Percentiles rank a stretch among this genome's conserved stretches.
phyloP scores from a whole-genome alignment of 2,113 vertebrate genomes.

The Engystomops pustulosus region DNA sequence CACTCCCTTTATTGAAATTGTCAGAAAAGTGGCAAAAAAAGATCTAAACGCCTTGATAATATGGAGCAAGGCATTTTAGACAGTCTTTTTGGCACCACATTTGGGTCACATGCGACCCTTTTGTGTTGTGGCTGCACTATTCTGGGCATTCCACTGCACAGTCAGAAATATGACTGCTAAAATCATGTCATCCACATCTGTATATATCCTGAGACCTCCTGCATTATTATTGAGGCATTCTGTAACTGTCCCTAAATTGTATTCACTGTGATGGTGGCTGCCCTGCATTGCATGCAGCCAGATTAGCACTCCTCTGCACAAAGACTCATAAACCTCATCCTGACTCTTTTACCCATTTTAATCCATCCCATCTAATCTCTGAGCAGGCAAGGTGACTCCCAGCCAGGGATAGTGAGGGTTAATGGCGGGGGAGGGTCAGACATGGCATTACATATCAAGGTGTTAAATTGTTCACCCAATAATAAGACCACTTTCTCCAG shows the following conservation, averaged over 20 bases:
- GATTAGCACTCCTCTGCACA: conserved; percentile 69
- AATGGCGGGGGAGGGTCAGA: background rate
- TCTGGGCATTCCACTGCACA: no score
- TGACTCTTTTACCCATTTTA: conserved; percentile 72
- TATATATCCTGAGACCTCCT: background rate
- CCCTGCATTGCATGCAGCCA: conserved; percentile 55
- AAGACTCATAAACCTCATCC: conserved; percentile 66
- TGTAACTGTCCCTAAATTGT: background rate
- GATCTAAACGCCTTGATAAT: no score
- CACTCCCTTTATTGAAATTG: no score
- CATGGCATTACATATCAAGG: background rate
- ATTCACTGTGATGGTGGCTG: background rate
- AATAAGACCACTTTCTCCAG: background rate
- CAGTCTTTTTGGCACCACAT: no score
- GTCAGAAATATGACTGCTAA: no score
- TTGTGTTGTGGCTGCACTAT: no score
- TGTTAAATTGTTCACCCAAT: background rate
- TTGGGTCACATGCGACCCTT: no score
- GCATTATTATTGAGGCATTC: background rate
- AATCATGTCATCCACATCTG: background rate
- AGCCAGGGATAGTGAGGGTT: conserved; percentile 51
- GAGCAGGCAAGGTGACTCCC: conserved; percentile 70
- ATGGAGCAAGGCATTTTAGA: no score
- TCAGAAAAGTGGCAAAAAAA: no score
- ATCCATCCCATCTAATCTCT: conserved; percentile 74